Evolutionary conservation across 2,797 vertebrate species (phyloP).

Genomic region (Sebastes elongatus): DNA sequence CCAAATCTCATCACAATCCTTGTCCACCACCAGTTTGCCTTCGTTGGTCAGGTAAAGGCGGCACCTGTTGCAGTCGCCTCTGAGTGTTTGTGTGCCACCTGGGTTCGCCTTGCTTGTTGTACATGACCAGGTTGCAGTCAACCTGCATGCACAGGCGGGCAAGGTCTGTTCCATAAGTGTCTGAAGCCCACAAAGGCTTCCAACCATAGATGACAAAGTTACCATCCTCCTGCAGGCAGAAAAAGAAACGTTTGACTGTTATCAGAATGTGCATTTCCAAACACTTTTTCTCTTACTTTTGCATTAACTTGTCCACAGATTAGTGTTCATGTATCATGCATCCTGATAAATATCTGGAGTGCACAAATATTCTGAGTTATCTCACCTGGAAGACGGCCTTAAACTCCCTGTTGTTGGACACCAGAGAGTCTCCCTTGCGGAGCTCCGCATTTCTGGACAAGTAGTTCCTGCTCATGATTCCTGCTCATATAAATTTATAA

Average conservation of each 20-base stretch:
- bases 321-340: background rate
- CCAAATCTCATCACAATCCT: background rate
- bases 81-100: slow-evolving; percentile 14
- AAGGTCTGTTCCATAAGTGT: fast-evolving
- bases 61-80: background rate
- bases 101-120: fast-evolving
- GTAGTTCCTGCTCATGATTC: too few species aligned
- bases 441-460: too few species aligned
- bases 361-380: background rate
- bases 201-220: slow-evolving; percentile 63
- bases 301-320: background rate
- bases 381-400: slow-evolving; percentile 56
- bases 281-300: background rate
- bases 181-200: slow-evolving; percentile 45
- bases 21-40: slow-evolving; percentile 19
- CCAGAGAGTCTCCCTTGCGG: too few species aligned
- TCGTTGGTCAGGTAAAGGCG: slow-evolving; percentile 16
- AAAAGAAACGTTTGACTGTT: background rate
- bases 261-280: fast-evolving
- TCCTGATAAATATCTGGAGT: too few species aligned
- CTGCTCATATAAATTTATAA: too few species aligned
- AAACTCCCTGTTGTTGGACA: background rate
- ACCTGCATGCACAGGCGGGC: slow-evolving; percentile 42
- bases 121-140: slow-evolving; percentile 65
- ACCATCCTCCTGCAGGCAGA: slow-evolving; percentile 37